phyloP scores from a whole-genome alignment of 2,888 invertebrate genomes.

The Chymomyza caudatula region DNA sequence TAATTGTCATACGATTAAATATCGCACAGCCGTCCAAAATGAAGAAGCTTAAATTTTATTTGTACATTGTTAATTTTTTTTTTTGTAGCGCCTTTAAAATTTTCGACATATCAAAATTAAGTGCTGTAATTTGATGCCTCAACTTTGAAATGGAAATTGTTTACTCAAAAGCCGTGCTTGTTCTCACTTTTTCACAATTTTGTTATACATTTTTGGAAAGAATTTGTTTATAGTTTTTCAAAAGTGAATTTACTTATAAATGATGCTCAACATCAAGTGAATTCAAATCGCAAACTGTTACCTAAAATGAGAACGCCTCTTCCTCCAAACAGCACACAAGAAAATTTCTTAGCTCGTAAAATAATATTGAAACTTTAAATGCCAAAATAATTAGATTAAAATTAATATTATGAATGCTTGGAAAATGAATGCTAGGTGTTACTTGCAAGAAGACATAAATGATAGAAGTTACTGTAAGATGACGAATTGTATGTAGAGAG shows the following conservation, averaged over 20 bases:
- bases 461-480: too few relatives aligned
- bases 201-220: too few relatives aligned
- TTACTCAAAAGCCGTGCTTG: background rate
- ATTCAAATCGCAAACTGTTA: too few relatives aligned
- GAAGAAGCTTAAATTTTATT: background rate
- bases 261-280: too few relatives aligned
- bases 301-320: too few relatives aligned
- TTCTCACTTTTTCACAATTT: too few relatives aligned
- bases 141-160: slow-evolving; percentile 40
- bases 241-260: too few relatives aligned
- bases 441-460: too few relatives aligned
- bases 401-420: slow-evolving; percentile 14
- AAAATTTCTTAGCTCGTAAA: background rate
- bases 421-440: background rate
- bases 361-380: slow-evolving; percentile 15
- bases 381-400: slow-evolving; percentile 44
- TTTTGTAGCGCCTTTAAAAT: slow-evolving; percentile 3
- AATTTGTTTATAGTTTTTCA: too few relatives aligned
- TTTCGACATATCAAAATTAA: slow-evolving; percentile 25
- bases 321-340: background rate
- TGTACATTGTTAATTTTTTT: background rate
- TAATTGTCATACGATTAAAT: slow-evolving; percentile 1
- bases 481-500: background rate
- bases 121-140: background rate
- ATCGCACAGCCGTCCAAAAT: slow-evolving; percentile 56